Conservation (phyloP, 2,888 invertebrate species). For the Coelopa pilipes region DNA sequence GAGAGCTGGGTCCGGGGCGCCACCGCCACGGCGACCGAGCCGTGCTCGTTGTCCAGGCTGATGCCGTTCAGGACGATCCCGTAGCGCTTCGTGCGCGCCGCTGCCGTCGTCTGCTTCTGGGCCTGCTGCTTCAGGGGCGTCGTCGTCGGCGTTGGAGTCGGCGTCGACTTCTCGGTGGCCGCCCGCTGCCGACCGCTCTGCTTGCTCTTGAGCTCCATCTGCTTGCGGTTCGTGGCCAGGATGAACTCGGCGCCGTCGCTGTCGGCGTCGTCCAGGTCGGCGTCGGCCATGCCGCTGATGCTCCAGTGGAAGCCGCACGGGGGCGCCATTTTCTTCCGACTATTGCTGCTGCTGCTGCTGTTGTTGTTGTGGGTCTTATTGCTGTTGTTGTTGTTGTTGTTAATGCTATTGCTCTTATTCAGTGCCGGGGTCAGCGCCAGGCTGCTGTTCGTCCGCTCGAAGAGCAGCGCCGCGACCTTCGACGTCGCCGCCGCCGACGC, state of each 20-base stretch:
- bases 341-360: constrained; percentile 39
- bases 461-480: constrained; percentile 51
- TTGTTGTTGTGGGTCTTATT: constrained; percentile 3
- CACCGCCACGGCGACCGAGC: constrained; percentile 22
- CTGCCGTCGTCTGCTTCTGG: constrained; percentile 42
- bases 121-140: constrained; percentile 30
- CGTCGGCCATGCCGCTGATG: constrained; percentile 57
- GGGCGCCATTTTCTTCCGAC: constrained; percentile 57
- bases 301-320: constrained; percentile 67
- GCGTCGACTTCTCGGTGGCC: constrained; percentile 40
- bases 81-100: constrained; percentile 63
- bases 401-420: constrained; percentile 9
- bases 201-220: constrained; percentile 34
- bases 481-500: constrained; percentile 41
- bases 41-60: constrained; percentile 55
- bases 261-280: constrained; percentile 59
- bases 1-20: not conserved
- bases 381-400: constrained; percentile 22
- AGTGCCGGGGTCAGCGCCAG: constrained; percentile 42
- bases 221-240: constrained; percentile 34
- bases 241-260: constrained; percentile 49
- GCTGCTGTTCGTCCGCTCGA: constrained; percentile 51
- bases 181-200: constrained; percentile 37
- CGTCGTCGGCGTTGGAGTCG: constrained; percentile 40
- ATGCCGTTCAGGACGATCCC: constrained; percentile 65